Evolutionary conservation across 1,140 invertebrate genomes (phyloP).

Genomic region (Aphelinus certus): DNA sequence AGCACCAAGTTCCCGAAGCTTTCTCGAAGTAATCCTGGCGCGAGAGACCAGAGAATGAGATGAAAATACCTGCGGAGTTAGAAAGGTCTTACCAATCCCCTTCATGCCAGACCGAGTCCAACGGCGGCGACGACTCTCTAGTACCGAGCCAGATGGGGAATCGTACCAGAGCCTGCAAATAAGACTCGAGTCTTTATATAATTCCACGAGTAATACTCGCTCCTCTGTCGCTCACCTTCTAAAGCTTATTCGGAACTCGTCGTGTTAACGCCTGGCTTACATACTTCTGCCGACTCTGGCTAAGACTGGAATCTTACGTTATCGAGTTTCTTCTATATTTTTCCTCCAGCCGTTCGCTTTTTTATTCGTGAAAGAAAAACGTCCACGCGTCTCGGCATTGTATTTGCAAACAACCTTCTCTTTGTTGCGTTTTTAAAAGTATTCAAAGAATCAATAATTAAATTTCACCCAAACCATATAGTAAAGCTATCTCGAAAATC

Average conservation of each 20-base stretch:
- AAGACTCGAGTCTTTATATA: constrained; percentile 64
- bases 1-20: constrained; percentile 60
- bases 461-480: too few relatives aligned
- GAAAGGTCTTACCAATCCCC: constrained; percentile 59
- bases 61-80: constrained; percentile 66
- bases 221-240: constrained; percentile 34
- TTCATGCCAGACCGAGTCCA: constrained; percentile 12
- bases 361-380: too few relatives aligned
- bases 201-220: constrained; percentile 61
- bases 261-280: constrained; percentile 46
- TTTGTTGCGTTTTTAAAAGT: too few relatives aligned
- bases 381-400: too few relatives aligned
- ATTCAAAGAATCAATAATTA: too few relatives aligned
- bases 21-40: constrained; percentile 62
- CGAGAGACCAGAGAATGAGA: constrained; percentile 60
- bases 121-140: neutral
- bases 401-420: too few relatives aligned
- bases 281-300: constrained; percentile 18
- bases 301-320: constrained; percentile 9
- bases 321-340: constrained; percentile 18
- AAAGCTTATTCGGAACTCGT: constrained; percentile 49
- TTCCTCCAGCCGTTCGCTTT: neutral
- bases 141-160: constrained; percentile 30
- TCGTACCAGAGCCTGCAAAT: constrained; percentile 53
- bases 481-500: too few relatives aligned